Conservation (phyloP, 2,888 invertebrate species). For the Notocelia uddmanniana region DNA sequence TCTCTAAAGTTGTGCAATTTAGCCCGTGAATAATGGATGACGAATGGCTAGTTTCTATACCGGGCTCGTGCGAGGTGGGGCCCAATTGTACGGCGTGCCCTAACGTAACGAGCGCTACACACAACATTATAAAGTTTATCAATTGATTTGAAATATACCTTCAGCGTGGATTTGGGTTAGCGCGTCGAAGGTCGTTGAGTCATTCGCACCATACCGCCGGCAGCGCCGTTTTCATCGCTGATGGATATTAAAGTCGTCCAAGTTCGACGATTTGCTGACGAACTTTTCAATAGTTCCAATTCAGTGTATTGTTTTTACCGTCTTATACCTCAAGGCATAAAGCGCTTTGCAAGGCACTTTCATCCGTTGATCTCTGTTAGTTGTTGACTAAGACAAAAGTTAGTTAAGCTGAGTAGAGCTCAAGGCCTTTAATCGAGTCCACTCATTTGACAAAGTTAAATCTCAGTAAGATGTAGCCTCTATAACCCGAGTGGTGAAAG, state of each 20-base stretch:
- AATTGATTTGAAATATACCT: constrained; percentile 41
- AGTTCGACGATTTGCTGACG: not conserved
- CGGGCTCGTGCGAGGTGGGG: constrained; percentile 79
- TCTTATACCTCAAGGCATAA: too few species aligned
- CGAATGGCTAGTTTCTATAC: constrained; percentile 80
- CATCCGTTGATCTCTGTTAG: too few species aligned
- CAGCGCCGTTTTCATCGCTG: constrained; percentile 40
- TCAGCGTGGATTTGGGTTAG: constrained; percentile 20
- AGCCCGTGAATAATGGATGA: constrained; percentile 86
- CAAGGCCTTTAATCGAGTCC: too few species aligned
- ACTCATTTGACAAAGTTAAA: too few species aligned
- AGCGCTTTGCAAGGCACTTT: not conserved
- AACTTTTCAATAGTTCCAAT: not conserved
- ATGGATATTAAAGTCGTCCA: not conserved
- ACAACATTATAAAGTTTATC: constrained; percentile 31
- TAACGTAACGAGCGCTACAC: constrained; percentile 49
- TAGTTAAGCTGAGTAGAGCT: too few species aligned
- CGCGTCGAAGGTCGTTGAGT: constrained; percentile 19
- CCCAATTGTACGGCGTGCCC: constrained; percentile 66
- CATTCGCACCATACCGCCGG: constrained; percentile 29
- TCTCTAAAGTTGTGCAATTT: constrained; percentile 86
- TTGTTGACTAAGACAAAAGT: too few species aligned
- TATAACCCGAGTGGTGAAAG: too few species aligned
- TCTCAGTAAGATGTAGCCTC: too few species aligned
- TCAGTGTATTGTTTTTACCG: too few species aligned